A percentile compares a stretch with the other conserved stretches of the same genome.
These are phyloP conservation scores for Drosophila kambysellisi DNA, from an alignment of 2,888 invertebrate species.

Conservation along the genomic window DNA sequence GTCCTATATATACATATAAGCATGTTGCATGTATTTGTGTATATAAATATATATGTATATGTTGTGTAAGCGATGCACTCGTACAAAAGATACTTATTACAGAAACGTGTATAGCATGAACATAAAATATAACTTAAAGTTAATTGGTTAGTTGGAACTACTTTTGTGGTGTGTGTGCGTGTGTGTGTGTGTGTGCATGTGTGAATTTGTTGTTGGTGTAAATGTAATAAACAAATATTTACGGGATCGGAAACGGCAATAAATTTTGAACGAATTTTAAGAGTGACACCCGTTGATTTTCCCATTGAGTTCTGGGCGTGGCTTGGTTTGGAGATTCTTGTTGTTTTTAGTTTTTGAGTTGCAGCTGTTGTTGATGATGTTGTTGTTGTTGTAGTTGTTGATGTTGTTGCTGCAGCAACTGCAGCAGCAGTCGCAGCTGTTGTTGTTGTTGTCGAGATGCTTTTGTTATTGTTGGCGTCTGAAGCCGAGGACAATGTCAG, in stretches of 20 bases:
- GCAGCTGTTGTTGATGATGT: constrained; percentile 49
- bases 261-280: constrained; percentile 59
- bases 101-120: background rate
- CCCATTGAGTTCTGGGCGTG: constrained; percentile 42
- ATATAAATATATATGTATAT: background rate
- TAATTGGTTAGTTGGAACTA: constrained; percentile 18
- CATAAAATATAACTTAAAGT: constrained; percentile 11
- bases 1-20: background rate
- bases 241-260: constrained; percentile 69
- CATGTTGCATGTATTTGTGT: background rate
- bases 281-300: constrained; percentile 27
- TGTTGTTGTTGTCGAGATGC: constrained; percentile 37
- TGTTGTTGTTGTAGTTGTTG: constrained; percentile 9
- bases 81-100: background rate
- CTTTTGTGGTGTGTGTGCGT: background rate
- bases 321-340: constrained; percentile 40
- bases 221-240: constrained; percentile 54
- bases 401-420: constrained; percentile 12
- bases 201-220: background rate
- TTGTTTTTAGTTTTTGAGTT: constrained; percentile 39
- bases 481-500: constrained; percentile 31
- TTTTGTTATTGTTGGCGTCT: constrained; percentile 31
- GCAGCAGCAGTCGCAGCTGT: constrained; percentile 7
- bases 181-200: background rate
- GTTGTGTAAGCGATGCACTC: background rate